Percentiles rank a stretch among this genome's conserved stretches.
Conservation (phyloP, 2,113 vertebrate species). For the Verasper variegatus region DNA sequence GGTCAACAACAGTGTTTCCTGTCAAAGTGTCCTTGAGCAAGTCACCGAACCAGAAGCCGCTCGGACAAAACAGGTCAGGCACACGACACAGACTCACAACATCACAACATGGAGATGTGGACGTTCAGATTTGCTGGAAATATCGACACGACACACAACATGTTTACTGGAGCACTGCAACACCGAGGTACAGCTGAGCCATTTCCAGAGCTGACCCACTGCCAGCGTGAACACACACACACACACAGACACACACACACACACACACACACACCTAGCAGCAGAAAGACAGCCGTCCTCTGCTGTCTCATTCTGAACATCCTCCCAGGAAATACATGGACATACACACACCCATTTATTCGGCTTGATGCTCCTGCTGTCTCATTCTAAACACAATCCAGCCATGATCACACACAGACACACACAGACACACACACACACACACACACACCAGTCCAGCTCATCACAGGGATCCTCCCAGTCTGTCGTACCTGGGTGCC, state of each 20-base stretch:
- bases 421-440: slow-evolving; percentile 14
- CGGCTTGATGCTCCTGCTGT: slow-evolving; percentile 23
- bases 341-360: neutral
- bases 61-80: no score
- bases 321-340: slow-evolving; percentile 11
- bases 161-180: neutral
- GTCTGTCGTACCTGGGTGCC: slow-evolving; percentile 89
- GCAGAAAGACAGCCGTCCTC: neutral
- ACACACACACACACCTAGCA: neutral
- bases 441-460: slow-evolving; percentile 23
- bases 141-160: neutral
- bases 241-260: neutral
- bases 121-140: neutral
- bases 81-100: neutral
- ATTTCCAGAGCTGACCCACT: slow-evolving; percentile 27
- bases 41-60: slow-evolving; percentile 3
- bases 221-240: neutral
- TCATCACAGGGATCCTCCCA: slow-evolving; percentile 16
- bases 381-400: slow-evolving; percentile 52
- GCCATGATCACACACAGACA: slow-evolving; percentile 24
- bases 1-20: neutral
- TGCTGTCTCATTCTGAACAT: neutral
- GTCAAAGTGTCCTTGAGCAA: slow-evolving; percentile 54
- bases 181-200: neutral
- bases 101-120: neutral